Evolutionary conservation across 2,888 invertebrate genomes (phyloP).

Genomic region (Cosmopolites sordidus): DNA sequence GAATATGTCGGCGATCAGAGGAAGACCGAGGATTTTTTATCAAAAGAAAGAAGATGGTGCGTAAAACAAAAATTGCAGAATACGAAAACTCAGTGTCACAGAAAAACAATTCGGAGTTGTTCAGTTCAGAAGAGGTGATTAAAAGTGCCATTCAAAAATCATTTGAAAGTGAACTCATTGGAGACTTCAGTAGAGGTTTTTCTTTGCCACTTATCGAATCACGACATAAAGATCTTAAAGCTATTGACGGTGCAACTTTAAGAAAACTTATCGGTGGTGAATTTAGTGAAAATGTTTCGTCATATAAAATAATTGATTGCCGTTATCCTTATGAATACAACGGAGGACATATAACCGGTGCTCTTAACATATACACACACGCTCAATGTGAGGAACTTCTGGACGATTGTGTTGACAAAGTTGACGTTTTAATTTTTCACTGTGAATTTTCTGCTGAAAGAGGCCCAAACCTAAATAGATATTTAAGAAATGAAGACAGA

Average conservation of each 20-base stretch:
- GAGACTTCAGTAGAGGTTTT: constrained; percentile 21
- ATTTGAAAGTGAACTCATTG: constrained; percentile 19
- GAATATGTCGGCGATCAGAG: constrained; percentile 11
- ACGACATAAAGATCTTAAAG: constrained; percentile 22
- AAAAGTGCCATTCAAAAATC: constrained; percentile 20
- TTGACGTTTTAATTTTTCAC: constrained; percentile 21
- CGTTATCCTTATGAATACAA: constrained; percentile 25
- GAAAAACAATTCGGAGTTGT: neutral
- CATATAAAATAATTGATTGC: constrained; percentile 26
- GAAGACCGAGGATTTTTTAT: constrained; percentile 5
- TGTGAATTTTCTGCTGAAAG: constrained; percentile 26
- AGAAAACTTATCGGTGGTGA: constrained; percentile 16
- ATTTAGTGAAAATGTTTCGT: constrained; percentile 12
- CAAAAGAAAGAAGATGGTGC: constrained; percentile 11
- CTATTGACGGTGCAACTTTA: constrained; percentile 16
- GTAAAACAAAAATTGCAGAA: constrained; percentile 5
- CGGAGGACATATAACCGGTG: constrained; percentile 24
- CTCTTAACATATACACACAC: constrained; percentile 22
- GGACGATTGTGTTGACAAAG: constrained; percentile 10
- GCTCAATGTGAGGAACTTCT: constrained; percentile 20
- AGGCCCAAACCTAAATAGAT: constrained; percentile 22
- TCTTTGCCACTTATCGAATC: constrained; percentile 16
- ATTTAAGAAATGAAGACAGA: constrained; percentile 22
- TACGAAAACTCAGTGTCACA: neutral
- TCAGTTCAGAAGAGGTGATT: constrained; percentile 19